These are phyloP conservation scores for Caenorhabditis auriculariae DNA, from an alignment of 2,888 invertebrate species.

Conservation along the genomic window DNA sequence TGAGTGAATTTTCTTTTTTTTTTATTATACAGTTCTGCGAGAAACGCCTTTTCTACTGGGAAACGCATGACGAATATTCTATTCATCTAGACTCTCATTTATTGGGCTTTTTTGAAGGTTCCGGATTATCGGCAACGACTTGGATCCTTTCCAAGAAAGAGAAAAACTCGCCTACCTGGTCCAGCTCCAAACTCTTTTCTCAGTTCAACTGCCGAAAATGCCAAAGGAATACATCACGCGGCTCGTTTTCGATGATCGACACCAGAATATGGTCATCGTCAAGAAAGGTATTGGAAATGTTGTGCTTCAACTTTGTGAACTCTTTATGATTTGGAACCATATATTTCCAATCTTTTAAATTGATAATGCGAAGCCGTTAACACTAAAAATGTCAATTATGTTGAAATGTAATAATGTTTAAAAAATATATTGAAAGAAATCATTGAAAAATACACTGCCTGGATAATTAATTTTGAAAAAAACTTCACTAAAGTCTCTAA, in stretches of 20 bases:
- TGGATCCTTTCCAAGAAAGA: slow-evolving; percentile 71
- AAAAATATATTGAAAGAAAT: not conserved
- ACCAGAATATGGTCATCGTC: slow-evolving; percentile 67
- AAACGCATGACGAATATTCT: too few relatives aligned
- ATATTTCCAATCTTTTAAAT: too few relatives aligned
- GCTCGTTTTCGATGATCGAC: slow-evolving; percentile 79
- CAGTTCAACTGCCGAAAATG: slow-evolving; percentile 93
- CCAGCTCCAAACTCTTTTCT: slow-evolving; percentile 68
- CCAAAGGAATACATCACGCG: slow-evolving; percentile 87
- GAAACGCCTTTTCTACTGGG: too few relatives aligned
- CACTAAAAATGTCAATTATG: too few relatives aligned
- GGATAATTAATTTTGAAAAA: not conserved
- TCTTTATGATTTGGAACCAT: slow-evolving; percentile 68
- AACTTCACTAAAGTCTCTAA: not conserved
- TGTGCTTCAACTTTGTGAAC: slow-evolving; percentile 65
- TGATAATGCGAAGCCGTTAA: too few relatives aligned
- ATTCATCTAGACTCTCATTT: too few relatives aligned
- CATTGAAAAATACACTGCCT: too few relatives aligned
- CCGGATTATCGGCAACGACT: slow-evolving; percentile 88
- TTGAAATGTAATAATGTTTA: not conserved
- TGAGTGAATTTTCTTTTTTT: too few relatives aligned
- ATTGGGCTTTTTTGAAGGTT: slow-evolving; percentile 21
- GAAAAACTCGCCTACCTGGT: slow-evolving; percentile 53
- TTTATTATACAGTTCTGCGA: too few relatives aligned
- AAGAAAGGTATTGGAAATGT: slow-evolving; percentile 60